A percentile compares a stretch with the other conserved stretches of the same genome.
Evolutionary conservation across 2,888 invertebrate genomes (phyloP).

Genomic region (Dilophus febrilis): DNA sequence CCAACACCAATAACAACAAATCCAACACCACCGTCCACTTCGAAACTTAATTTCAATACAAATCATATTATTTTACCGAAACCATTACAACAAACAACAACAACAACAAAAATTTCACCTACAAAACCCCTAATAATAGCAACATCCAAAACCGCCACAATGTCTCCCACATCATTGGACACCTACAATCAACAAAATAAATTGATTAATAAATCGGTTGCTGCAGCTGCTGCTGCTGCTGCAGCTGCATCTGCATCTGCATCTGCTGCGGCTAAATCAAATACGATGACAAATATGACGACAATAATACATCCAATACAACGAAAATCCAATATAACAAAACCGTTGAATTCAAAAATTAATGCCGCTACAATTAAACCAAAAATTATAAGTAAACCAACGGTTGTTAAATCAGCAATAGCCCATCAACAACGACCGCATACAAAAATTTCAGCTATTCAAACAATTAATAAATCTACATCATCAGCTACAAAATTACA

Average conservation of each 20-base stretch:
- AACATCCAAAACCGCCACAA: neutral
- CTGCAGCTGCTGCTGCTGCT: slow-evolving; percentile 21
- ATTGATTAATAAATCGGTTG: slow-evolving; percentile 30
- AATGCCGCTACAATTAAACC: slow-evolving; percentile 11
- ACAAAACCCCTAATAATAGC: slow-evolving; percentile 5
- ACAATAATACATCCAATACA: slow-evolving; percentile 9
- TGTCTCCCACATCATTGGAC: too few relatives aligned
- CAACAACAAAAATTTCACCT: too few relatives aligned
- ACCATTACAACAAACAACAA: too few relatives aligned
- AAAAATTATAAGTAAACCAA: slow-evolving; percentile 10
- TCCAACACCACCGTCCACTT: slow-evolving; percentile 2
- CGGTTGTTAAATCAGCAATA: slow-evolving; percentile 8
- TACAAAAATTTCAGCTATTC: neutral
- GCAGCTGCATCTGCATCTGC: neutral
- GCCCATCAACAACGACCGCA: too few relatives aligned
- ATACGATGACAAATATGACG: slow-evolving; percentile 19
- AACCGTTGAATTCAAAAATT: slow-evolving; percentile 7
- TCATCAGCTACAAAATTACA: slow-evolving; percentile 3
- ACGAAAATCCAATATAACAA: slow-evolving; percentile 10
- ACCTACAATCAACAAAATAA: slow-evolving; percentile 33
- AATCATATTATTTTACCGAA: slow-evolving; percentile 6
- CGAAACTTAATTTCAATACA: slow-evolving; percentile 3
- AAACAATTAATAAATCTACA: neutral
- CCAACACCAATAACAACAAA: neutral
- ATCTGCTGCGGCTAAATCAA: slow-evolving; percentile 15